phyloP scores from a whole-genome alignment of 2,113 vertebrate genomes.

The Axis porcinus region DNA sequence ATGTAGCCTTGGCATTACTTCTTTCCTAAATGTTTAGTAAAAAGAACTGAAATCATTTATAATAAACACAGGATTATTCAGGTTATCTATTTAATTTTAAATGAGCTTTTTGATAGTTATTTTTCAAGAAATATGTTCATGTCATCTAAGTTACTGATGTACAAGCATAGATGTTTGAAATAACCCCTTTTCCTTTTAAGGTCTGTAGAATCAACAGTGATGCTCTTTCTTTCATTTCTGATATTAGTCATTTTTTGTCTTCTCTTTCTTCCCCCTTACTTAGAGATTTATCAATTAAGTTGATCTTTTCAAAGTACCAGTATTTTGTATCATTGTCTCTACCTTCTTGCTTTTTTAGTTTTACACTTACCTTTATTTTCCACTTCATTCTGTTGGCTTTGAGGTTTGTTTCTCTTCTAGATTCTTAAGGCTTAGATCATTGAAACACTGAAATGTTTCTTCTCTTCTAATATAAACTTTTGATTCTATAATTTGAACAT shows the following conservation, averaged over 20 bases:
- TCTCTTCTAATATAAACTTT: not conserved
- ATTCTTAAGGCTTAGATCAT: not conserved
- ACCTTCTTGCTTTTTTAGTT: not conserved
- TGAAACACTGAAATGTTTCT: not conserved
- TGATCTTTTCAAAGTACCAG: not conserved
- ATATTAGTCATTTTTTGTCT: not conserved
- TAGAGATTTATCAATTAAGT: not conserved
- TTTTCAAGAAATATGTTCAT: not conserved
- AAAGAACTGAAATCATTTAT: not conserved
- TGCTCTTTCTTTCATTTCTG: not conserved
- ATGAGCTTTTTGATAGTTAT: not conserved
- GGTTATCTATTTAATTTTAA: not conserved
- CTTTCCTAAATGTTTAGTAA: not conserved
- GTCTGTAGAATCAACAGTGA: not conserved
- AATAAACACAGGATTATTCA: not conserved
- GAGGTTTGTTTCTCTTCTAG: not conserved
- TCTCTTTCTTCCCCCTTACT: not conserved
- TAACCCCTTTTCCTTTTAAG: not conserved
- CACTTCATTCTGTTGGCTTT: constrained; percentile 10
- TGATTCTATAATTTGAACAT: not conserved
- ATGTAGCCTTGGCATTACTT: not conserved
- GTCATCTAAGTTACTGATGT: not conserved
- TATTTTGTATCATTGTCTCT: not conserved
- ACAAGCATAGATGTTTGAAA: not conserved
- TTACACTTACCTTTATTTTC: not conserved